Percentiles rank a stretch among this genome's conserved stretches.
Conservation (phyloP, 2,113 vertebrate genomes). For the Emydura subglobosa region DNA sequence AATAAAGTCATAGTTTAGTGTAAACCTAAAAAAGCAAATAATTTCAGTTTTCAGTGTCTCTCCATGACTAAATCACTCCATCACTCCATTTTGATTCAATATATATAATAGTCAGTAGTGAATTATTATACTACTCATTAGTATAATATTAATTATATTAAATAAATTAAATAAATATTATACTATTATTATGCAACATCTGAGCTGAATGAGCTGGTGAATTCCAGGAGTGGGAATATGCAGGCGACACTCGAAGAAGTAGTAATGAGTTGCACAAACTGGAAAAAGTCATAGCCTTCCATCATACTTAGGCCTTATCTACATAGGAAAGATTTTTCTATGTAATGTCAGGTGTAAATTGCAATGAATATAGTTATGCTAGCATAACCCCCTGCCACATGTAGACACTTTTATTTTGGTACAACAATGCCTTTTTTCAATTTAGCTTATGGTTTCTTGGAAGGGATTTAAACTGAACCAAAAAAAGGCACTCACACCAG, state of each 20-base stretch:
- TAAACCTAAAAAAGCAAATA: not conserved
- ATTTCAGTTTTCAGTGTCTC: not conserved
- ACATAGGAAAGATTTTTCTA: not conserved
- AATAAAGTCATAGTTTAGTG: not conserved
- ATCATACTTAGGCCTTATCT: too few relatives aligned
- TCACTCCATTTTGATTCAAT: not conserved
- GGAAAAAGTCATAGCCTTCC: too few relatives aligned
- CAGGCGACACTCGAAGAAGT: too few relatives aligned
- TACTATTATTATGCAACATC: not conserved
- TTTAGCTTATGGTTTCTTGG: not conserved
- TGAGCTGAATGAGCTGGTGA: too few relatives aligned
- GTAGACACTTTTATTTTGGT: not conserved
- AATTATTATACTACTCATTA: not conserved
- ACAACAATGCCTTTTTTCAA: not conserved
- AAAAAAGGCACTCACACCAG: not conserved
- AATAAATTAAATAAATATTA: too few relatives aligned
- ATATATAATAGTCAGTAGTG: not conserved
- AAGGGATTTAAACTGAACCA: not conserved
- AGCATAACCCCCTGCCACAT: not conserved
- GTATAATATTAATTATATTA: too few relatives aligned
- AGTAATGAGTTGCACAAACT: too few relatives aligned
- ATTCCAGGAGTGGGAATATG: too few relatives aligned
- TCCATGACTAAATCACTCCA: not conserved
- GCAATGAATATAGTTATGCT: not conserved
- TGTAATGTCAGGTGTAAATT: not conserved